These are phyloP conservation scores for Pluvialis apricaria DNA, from an alignment of 2,113 vertebrate genomes.

Conservation along the genomic window DNA sequence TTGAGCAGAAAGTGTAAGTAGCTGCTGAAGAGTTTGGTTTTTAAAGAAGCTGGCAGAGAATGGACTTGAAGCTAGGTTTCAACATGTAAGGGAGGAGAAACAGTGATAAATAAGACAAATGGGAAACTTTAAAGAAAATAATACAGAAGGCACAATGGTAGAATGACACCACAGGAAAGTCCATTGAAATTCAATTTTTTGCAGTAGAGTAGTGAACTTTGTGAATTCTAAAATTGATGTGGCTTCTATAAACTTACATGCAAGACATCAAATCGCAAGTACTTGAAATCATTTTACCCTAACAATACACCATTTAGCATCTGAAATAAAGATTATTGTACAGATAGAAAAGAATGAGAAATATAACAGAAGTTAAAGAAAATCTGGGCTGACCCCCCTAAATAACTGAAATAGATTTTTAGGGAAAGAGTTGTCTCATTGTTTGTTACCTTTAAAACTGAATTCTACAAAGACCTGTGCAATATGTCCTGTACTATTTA, in stretches of 20 bases:
- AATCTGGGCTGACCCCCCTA: not conserved
- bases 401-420: not conserved
- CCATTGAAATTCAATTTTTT: not conserved
- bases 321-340: not conserved
- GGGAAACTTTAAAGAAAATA: not conserved
- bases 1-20: constrained; percentile 38
- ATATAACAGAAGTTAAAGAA: not conserved
- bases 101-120: not conserved
- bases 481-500: not conserved
- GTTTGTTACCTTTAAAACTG: not conserved
- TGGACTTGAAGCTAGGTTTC: not conserved
- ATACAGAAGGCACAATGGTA: not conserved
- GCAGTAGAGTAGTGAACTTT: not conserved
- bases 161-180: not conserved
- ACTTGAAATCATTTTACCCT: not conserved
- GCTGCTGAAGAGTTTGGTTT: not conserved
- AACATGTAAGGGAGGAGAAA: not conserved
- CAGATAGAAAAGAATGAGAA: not conserved
- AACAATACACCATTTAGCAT: not conserved
- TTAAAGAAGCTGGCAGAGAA: not conserved
- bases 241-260: not conserved
- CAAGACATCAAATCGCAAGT: not conserved
- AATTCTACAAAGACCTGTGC: not conserved
- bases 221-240: not conserved
- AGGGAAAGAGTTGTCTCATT: not conserved